Evolutionary conservation across 2,113 vertebrate genomes (phyloP), one percentile per base, ranked within the genome.

Genomic region (Ammodramus savannarum): DNA sequence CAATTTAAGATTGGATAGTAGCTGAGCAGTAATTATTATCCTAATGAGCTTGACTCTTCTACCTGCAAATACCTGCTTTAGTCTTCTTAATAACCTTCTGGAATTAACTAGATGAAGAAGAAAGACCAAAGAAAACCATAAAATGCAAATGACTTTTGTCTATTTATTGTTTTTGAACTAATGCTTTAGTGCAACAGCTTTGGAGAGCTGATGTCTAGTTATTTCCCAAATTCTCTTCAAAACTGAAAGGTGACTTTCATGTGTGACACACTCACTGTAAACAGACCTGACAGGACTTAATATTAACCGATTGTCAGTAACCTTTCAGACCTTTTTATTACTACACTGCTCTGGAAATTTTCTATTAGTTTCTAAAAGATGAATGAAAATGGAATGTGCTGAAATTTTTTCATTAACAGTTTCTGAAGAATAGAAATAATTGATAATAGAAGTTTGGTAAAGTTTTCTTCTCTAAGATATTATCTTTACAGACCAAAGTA

Each of bases 31-130:
- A 82, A 95, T 93, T 94, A 91, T 87, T 66, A 93, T 87, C 71
- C 63, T 94, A 94, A 96, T 94, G 59, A 95, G 63, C 71, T 90
- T 87, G 78, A 83, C 59, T 87, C 89, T 91, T 93, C 89, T 87
- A 96, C 93, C 89, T 93, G 81, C 51, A 89, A 73, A 90, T 90
- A 76, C 73, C 89, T 89, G 23, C 81, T 89, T 96, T 83, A 96
- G 77, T 91, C 89, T 93, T 91, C 74, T 83, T 90, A 94, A 90
- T 48, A 80, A 77, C 27, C 17, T 85, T 89, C 41, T 67, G 21
- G 36, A 87, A 85, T 91, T 76, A 67, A 57, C 49, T 76, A 18
- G 66, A 62, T 66, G 78, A 93, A 76, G 46, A 82, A 89, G 57
- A 85, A 91, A 87, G 46, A 66, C 58, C 26, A 87, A 91, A 83